Base-by-base conservation (phyloP, 2,113 vertebrate species). In the Microcebus lehilahytsara region DNA sequence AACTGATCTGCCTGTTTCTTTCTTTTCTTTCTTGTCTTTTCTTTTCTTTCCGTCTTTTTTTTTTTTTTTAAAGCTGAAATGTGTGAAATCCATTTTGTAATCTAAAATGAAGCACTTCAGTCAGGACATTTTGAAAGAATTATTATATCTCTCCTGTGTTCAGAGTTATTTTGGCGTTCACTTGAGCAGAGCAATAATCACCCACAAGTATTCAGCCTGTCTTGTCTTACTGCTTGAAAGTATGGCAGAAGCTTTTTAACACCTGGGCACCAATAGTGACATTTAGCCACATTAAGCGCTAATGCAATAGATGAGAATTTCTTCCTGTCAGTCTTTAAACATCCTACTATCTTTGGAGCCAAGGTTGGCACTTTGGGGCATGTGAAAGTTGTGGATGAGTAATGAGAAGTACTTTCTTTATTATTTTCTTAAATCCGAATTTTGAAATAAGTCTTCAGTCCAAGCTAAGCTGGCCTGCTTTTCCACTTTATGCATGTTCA, bases 81-180 rank as follows among this genome's bases (percentile, higher is more conserved):
- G 87, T 89, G 56, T 86, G 89, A 97, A 98, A 98, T 95, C 67
- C 64, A 75, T 93, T 97, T 97, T 95, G 92, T n/a, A 89, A 95
- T 83, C 84, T 92, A 80, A 92, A 95, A 95, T 30, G 85, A 92
- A 84, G 79, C 87, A 23, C 75, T 92, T 87, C 60, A 93, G 89
- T 86, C 64, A 49, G 79, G 85, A 66, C 14, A 0, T 89, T 98
- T 96, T 81, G 88, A 90, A 75, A 94, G 37, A 49, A 60, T 96
- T 60, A 49, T 84, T 96, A 0, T 6, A n/a, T 40, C 77, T 95
- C 79, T 95, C 62, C 13, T 8, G 25, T 77, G 83, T 64, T 88
- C 37, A 91, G 60, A 67, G 72, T 74, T 79, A 40, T 46, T 51
- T 74, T 60, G 90, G 89, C 60, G 67, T 96, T 96, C 89, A 37